Conservation (phyloP, 2,888 invertebrate species). For the Ectemnius continuus region DNA sequence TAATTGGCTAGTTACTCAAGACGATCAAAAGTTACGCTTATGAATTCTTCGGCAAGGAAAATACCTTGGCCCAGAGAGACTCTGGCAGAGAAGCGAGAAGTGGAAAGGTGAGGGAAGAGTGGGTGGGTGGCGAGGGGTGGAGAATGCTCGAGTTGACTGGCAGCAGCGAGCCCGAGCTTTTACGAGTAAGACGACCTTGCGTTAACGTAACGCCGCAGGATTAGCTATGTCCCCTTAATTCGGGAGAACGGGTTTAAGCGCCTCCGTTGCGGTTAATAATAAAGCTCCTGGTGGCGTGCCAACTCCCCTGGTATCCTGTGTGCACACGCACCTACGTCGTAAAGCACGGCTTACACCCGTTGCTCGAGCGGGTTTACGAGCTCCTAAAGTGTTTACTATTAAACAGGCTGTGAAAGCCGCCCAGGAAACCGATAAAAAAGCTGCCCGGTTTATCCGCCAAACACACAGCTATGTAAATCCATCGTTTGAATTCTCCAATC, state of each 20-base stretch:
- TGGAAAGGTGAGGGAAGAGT: background rate
- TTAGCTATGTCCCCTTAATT: slow-evolving; percentile 52
- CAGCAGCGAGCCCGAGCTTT: background rate
- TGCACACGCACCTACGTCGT: slow-evolving; percentile 41
- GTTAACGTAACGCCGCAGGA: slow-evolving; percentile 48
- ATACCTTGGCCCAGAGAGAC: too few relatives aligned
- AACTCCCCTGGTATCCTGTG: slow-evolving; percentile 43
- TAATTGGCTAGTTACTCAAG: slow-evolving; percentile 16
- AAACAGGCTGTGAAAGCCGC: slow-evolving; percentile 21
- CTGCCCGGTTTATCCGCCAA: background rate
- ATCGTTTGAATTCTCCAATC: too few relatives aligned
- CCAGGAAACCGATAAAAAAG: background rate
- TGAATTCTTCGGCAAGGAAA: slow-evolving; percentile 1
- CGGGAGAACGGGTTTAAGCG: slow-evolving; percentile 39
- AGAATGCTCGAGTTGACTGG: background rate
- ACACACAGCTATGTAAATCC: too few relatives aligned
- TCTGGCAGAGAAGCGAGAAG: background rate
- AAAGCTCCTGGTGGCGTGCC: slow-evolving; percentile 52
- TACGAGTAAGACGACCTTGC: slow-evolving; percentile 25
- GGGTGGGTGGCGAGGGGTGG: background rate
- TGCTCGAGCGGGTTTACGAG: slow-evolving; percentile 30
- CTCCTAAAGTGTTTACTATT: slow-evolving; percentile 29
- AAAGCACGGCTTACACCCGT: slow-evolving; percentile 38
- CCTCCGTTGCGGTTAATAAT: slow-evolving; percentile 57
- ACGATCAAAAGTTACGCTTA: slow-evolving; percentile 3